Conservation (phyloP, 2,888 invertebrate genomes). For the Oasisia sp. region DNA sequence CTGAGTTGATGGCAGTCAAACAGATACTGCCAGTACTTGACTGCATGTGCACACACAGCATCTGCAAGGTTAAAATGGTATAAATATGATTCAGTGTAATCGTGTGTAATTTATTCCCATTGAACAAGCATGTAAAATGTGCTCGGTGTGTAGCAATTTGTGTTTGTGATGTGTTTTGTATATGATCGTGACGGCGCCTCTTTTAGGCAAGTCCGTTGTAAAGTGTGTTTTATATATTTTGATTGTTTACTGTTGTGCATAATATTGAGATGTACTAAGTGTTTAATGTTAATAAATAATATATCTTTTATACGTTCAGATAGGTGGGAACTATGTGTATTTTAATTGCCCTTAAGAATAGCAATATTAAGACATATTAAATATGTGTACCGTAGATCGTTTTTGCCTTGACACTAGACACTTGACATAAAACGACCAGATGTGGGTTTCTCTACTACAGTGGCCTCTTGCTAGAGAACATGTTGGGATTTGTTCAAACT, state of each 20-base stretch:
- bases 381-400: neutral
- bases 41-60: neutral
- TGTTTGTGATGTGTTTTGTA: neutral
- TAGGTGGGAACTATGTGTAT: neutral
- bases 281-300: constrained; percentile 13
- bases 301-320: constrained; percentile 13
- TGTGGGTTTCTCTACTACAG: neutral
- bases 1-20: neutral
- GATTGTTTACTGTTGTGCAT: constrained; percentile 6
- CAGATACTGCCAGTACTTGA: neutral
- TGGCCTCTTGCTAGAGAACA: no score
- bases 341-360: neutral
- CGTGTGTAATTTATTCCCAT: neutral
- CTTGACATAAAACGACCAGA: neutral
- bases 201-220: neutral
- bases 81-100: neutral
- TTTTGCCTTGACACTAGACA: neutral
- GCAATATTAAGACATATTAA: neutral
- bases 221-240: constrained; percentile 5
- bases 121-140: neutral
- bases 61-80: neutral
- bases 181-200: neutral
- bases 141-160: neutral
- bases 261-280: constrained; percentile 1
- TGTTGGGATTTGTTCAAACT: no score